Percentiles rank a stretch among this genome's conserved stretches.
Evolutionary conservation across 2,797 vertebrate genomes (phyloP).

Genomic region (Microhierax caerulescens): DNA sequence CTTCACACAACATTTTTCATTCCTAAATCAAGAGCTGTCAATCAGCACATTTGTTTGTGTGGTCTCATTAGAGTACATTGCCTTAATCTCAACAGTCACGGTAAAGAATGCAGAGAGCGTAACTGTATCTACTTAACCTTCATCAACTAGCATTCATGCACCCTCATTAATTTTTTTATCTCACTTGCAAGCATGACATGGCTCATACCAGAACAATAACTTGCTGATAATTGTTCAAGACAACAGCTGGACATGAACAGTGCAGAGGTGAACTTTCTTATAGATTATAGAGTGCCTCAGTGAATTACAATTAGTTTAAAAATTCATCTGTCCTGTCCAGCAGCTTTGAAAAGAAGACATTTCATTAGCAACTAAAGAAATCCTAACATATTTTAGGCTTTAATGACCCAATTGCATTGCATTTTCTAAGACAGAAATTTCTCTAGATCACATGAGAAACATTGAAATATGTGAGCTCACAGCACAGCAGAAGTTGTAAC

Average conservation of each 20-base stretch:
- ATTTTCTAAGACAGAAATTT: conserved; percentile 21
- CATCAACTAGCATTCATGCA: conserved; percentile 73
- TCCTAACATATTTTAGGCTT: conserved; percentile 32
- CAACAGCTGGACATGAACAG: conserved; percentile 78
- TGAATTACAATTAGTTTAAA: conserved; percentile 76
- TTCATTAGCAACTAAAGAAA: conserved; percentile 43
- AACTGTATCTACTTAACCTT: conserved; percentile 78
- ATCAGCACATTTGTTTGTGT: conserved; percentile 68
- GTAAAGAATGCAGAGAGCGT: conserved; percentile 59
- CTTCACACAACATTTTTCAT: conserved; percentile 43
- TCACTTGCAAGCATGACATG: conserved; percentile 74
- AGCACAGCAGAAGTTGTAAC: neutral
- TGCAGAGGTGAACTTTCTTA: conserved; percentile 73
- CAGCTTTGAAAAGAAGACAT: conserved; percentile 58
- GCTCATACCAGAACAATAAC: conserved; percentile 70
- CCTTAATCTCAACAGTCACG: conserved; percentile 51
- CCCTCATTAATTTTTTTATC: conserved; percentile 76
- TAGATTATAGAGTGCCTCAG: conserved; percentile 64
- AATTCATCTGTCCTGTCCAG: conserved; percentile 64
- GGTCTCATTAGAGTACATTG: conserved; percentile 64
- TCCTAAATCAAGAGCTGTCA: conserved; percentile 67
- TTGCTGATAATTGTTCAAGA: conserved; percentile 77
- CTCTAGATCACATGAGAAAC: conserved; percentile 9
- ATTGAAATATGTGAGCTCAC: neutral
- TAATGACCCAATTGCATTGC: neutral